Base-by-base conservation (phyloP, 2,797 vertebrate species). In the Lacerta bilineata region DNA sequence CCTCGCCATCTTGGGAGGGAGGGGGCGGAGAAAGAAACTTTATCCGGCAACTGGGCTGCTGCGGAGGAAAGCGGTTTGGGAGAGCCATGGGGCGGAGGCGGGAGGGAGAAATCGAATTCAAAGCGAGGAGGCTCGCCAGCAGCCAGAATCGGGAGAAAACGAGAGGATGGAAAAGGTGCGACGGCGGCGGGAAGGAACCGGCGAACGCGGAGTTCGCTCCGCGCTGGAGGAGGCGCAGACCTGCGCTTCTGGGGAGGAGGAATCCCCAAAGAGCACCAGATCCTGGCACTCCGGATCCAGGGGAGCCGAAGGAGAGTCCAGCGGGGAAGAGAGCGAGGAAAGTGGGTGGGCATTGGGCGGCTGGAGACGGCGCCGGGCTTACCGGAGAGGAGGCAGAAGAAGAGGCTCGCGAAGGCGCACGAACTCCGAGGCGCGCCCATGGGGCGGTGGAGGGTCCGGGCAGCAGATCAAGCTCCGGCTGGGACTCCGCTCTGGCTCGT, bases 1-100 rank as follows among this genome's bases (percentile, higher is more conserved):
- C 77, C 80, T 90, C 88, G 84, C 88, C 83, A 89, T 89, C 78
- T 83, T 87, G 80, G 74, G 68, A 13, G 18, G 23, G 29, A 3
- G 6, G 69, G 10, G 29, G 76, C 18, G 27, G 36, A 11, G 55
- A 18, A 25, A 55, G 55, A 76, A 89, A 23, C 46, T 27, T 36
- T 83, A 3, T n/a, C 69, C 87, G 5, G 46, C 17, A 13, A 15
- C 8, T 18, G 3, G 3, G 17, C 0, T 0, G 3, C 1, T 15
- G 4, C 20, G 59, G 18, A 23, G 41, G 20, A 1, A 41, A 61
- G 9, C 39, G 4, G 1, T 1, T 3, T 15, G 8, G 29, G 11
- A 8, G 17, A 3, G 83, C 11, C 1, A 1, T 0, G 18, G 43
- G 43, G 29, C 27, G 33, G 3, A 1, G 7, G 1, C 8, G 2